Evolutionary conservation across 1,140 invertebrate genomes (phyloP).

Genomic region (Batillaria attramentaria): DNA sequence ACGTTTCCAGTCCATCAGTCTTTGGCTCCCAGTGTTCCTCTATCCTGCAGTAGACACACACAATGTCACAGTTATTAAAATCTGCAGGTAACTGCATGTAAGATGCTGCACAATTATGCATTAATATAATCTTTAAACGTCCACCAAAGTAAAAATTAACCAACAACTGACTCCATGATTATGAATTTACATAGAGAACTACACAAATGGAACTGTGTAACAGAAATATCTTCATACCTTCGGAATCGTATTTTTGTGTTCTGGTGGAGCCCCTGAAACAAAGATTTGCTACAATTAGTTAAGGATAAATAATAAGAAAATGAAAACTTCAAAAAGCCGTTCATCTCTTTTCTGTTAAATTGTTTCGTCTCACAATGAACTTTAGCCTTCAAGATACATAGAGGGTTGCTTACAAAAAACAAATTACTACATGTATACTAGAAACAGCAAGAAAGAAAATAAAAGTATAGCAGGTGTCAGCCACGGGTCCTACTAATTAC

Average conservation of each 20-base stretch:
- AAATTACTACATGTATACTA: too few relatives aligned
- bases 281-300: background rate
- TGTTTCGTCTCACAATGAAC: too few relatives aligned
- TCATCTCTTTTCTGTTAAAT: background rate
- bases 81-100: too few relatives aligned
- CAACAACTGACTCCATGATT: background rate
- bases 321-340: background rate
- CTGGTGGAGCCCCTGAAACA: conserved; percentile 59
- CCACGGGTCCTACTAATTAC: too few relatives aligned
- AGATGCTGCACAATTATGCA: too few relatives aligned
- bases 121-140: too few relatives aligned
- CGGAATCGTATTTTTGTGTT: conserved; percentile 56
- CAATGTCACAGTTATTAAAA: conserved; percentile 18
- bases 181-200: background rate
- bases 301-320: background rate
- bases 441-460: background rate
- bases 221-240: conserved; percentile 41
- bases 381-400: conserved; percentile 57
- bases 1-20: conserved; percentile 80
- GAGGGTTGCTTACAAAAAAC: too few relatives aligned
- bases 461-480: background rate
- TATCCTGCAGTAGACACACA: conserved; percentile 75
- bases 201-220: background rate
- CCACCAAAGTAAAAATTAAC: background rate
- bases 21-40: conserved; percentile 87